Evolutionary conservation across 1,140 invertebrate genomes (phyloP).

Genomic region (Schlechtendalia chinensis): DNA sequence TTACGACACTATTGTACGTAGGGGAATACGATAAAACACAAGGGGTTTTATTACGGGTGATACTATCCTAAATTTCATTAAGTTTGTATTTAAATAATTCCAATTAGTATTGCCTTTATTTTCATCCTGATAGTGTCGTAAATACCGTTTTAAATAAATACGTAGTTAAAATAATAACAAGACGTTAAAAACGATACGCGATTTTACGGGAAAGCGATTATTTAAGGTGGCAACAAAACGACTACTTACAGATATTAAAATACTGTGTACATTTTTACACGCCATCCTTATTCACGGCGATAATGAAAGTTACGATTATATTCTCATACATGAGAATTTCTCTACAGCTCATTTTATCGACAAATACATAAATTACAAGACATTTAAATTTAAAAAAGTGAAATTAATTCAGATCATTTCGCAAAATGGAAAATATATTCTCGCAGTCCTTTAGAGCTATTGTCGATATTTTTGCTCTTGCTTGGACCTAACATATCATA

Average conservation of each 20-base stretch:
- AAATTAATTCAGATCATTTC: conserved; percentile 30
- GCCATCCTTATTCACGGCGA: too few species aligned
- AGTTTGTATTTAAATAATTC: neutral
- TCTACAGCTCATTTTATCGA: neutral
- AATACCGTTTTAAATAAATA: too few species aligned
- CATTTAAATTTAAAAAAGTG: conserved; percentile 15
- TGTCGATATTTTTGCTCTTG: conserved; percentile 21
- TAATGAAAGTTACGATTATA: too few species aligned
- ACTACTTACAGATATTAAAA: too few species aligned
- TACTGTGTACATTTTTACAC: too few species aligned
- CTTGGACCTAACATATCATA: conserved; percentile 23
- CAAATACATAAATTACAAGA: neutral
- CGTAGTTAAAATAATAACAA: too few species aligned
- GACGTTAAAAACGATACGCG: too few species aligned
- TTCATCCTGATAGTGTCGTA: too few species aligned
- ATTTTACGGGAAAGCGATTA: too few species aligned
- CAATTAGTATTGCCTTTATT: neutral
- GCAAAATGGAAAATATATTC: conserved; percentile 9
- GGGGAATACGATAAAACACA: neutral
- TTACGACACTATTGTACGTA: neutral
- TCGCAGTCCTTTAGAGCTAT: neutral
- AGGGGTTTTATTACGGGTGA: neutral
- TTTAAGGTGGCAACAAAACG: too few species aligned
- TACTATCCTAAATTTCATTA: conserved; percentile 7
- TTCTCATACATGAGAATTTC: too few species aligned